A percentile compares a stretch with the other conserved stretches of the same genome.
These are phyloP conservation scores for Ryuthela nishihirai DNA, from an alignment of 2,888 invertebrate species.

Conservation along the genomic window DNA sequence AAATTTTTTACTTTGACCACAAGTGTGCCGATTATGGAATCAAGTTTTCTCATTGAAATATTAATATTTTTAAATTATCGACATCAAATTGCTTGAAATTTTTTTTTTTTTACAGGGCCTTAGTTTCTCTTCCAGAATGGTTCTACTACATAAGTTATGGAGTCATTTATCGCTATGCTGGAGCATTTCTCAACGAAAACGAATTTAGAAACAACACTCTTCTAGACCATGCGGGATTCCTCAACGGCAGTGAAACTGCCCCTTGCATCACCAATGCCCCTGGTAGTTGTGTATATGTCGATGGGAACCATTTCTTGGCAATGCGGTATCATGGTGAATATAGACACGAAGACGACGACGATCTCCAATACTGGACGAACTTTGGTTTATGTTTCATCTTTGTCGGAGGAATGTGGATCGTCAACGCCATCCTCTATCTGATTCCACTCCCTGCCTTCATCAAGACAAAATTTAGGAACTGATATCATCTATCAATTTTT, in stretches of 20 bases:
- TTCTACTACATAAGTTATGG: slow-evolving; percentile 73
- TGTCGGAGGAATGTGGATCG: slow-evolving; percentile 70
- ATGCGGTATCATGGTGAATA: slow-evolving; percentile 59
- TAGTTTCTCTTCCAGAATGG: slow-evolving; percentile 75
- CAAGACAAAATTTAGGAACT: slow-evolving; percentile 81
- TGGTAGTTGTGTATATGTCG: slow-evolving; percentile 52
- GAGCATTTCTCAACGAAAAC: slow-evolving; percentile 68
- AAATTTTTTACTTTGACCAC: not conserved
- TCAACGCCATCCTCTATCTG: slow-evolving; percentile 79
- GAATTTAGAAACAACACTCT: slow-evolving; percentile 57
- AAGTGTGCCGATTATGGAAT: not conserved
- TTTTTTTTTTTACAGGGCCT: slow-evolving; percentile 58
- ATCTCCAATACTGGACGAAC: slow-evolving; percentile 54
- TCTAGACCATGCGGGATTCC: slow-evolving; percentile 40
- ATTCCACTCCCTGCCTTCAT: slow-evolving; percentile 78
- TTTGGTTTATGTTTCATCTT: slow-evolving; percentile 78
- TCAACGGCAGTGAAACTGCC: slow-evolving; percentile 34
- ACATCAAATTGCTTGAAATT: not conserved
- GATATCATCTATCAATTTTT: too few relatives aligned
- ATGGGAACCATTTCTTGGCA: slow-evolving; percentile 66
- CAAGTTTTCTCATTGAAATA: not conserved
- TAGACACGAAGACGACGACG: slow-evolving; percentile 48
- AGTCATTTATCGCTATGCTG: slow-evolving; percentile 74
- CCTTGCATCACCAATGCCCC: slow-evolving; percentile 43
- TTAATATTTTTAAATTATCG: not conserved